phyloP scores from a whole-genome alignment of 2,113 vertebrate genomes.

The Epinephelus fuscoguttatus region DNA sequence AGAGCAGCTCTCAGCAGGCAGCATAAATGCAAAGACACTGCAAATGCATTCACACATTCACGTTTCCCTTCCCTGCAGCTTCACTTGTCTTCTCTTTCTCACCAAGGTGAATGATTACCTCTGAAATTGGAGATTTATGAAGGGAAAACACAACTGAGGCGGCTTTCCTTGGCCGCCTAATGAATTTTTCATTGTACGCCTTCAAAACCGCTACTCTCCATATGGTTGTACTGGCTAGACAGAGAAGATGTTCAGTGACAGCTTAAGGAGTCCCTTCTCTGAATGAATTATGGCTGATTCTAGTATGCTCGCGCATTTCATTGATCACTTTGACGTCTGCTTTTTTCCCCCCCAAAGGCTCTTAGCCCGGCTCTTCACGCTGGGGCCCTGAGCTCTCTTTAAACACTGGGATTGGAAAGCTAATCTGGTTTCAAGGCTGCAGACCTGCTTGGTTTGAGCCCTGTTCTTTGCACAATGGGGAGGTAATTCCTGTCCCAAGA shows the following conservation, averaged over 20 bases:
- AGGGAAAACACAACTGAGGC: conserved; percentile 32
- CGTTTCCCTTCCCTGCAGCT: conserved; percentile 25
- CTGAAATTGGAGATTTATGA: conserved; percentile 57
- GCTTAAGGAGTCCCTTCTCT: conserved; percentile 51
- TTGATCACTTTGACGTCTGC: conserved; percentile 65
- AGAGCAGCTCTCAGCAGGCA: conserved; percentile 13
- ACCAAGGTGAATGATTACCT: conserved; percentile 58
- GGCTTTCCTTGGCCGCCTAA: conserved; percentile 36
- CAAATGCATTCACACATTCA: conserved; percentile 19
- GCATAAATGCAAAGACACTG: conserved; percentile 7
- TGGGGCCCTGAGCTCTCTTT: neutral
- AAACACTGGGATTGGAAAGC: conserved; percentile 14
- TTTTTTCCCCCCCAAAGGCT: neutral
- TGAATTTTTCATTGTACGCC: conserved; percentile 55
- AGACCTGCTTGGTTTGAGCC: conserved; percentile 30
- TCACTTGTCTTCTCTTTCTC: conserved; percentile 25
- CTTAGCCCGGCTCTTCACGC: neutral
- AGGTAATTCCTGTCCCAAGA: conserved; percentile 1
- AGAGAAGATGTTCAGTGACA: conserved; percentile 43
- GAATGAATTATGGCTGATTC: conserved; percentile 59
- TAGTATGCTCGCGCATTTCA: conserved; percentile 52
- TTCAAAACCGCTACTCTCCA: conserved; percentile 46
- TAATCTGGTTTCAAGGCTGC: conserved; percentile 40
- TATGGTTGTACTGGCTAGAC: conserved; percentile 45
- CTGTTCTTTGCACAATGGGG: conserved; percentile 6